phyloP scores from a whole-genome alignment of 2,888 invertebrate genomes.

The Agrenia bidenticulata region DNA sequence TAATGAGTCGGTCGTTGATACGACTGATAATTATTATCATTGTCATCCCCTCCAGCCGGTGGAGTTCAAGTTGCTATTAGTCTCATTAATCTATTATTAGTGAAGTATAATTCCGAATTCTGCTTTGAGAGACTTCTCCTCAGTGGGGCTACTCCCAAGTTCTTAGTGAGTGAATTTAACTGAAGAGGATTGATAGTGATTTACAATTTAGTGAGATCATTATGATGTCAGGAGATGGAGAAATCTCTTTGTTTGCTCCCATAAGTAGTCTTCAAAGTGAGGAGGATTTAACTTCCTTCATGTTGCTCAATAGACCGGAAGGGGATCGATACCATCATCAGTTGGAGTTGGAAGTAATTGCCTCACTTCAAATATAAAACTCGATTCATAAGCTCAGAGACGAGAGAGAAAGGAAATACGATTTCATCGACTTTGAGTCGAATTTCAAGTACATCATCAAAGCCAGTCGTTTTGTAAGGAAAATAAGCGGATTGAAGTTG shows the following conservation, averaged over 20 bases:
- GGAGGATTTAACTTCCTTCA: neutral
- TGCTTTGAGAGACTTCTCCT: no score
- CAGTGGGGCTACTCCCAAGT: no score
- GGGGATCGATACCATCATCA: neutral
- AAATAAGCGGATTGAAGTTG: no score
- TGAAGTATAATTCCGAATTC: neutral
- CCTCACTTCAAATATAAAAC: slow-evolving; percentile 1
- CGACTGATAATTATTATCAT: slow-evolving; percentile 18
- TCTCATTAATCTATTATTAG: slow-evolving; percentile 4
- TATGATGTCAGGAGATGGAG: slow-evolving; percentile 2
- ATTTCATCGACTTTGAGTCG: no score
- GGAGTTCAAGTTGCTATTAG: neutral
- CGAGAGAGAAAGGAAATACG: no score
- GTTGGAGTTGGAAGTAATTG: slow-evolving; percentile 10
- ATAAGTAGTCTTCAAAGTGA: slow-evolving; percentile 1
- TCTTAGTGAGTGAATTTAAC: slow-evolving; percentile 2
- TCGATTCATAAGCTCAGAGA: no score
- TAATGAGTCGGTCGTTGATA: slow-evolving; percentile 20
- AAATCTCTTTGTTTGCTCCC: neutral
- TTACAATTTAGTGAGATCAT: neutral
- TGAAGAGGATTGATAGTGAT: neutral
- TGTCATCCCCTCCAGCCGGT: slow-evolving; percentile 8
- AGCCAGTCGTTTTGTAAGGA: no score
- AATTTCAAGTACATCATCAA: no score
- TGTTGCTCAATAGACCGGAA: neutral